These are phyloP conservation scores for Andrena haemorrhoa DNA, from an alignment of 2,888 invertebrate species.

Conservation along the genomic window DNA sequence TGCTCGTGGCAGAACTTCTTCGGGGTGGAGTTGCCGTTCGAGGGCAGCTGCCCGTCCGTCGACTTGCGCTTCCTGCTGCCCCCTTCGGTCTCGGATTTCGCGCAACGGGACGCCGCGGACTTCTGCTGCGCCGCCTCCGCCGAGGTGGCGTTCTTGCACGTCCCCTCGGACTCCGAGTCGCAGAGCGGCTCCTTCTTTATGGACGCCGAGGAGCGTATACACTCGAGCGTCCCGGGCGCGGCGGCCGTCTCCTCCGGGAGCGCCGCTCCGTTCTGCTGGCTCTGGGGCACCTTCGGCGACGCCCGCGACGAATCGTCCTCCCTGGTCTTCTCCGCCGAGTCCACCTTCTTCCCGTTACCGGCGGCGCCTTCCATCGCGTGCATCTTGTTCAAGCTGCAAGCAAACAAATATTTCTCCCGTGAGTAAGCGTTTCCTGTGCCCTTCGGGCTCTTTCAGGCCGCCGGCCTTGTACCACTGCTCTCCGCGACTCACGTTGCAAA, in stretches of 20 bases:
- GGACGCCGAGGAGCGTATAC: constrained; percentile 42
- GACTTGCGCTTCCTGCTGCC: constrained; percentile 71
- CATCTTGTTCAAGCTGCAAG: constrained; percentile 87
- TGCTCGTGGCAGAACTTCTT: constrained; percentile 81
- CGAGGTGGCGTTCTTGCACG: constrained; percentile 34
- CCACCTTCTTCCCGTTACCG: constrained; percentile 82
- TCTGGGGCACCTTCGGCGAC: constrained; percentile 81
- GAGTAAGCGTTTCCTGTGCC: constrained; percentile 39
- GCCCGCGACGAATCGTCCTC: constrained; percentile 74
- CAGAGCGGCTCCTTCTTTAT: constrained; percentile 60
- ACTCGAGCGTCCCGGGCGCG: constrained; percentile 71
- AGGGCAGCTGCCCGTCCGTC: constrained; percentile 69
- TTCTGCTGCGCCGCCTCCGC: constrained; percentile 45
- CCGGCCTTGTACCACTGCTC: constrained; percentile 11
- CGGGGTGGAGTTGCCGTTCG: constrained; percentile 73
- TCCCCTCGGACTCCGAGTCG: constrained; percentile 56
- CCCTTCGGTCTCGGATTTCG: constrained; percentile 55
- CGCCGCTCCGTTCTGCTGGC: constrained; percentile 82
- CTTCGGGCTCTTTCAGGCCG: constrained; percentile 16
- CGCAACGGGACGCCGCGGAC: constrained; percentile 34
- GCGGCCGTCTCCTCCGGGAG: constrained; percentile 81
- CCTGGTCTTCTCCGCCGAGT: constrained; percentile 74
- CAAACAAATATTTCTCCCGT: constrained; percentile 60
- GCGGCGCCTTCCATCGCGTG: constrained; percentile 87
- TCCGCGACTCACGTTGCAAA: constrained; percentile 19